A percentile compares a stretch with the other conserved stretches of the same genome.
These are phyloP conservation scores for Zingel zingel DNA, from an alignment of 2,113 vertebrate species.

Conservation along the genomic window DNA sequence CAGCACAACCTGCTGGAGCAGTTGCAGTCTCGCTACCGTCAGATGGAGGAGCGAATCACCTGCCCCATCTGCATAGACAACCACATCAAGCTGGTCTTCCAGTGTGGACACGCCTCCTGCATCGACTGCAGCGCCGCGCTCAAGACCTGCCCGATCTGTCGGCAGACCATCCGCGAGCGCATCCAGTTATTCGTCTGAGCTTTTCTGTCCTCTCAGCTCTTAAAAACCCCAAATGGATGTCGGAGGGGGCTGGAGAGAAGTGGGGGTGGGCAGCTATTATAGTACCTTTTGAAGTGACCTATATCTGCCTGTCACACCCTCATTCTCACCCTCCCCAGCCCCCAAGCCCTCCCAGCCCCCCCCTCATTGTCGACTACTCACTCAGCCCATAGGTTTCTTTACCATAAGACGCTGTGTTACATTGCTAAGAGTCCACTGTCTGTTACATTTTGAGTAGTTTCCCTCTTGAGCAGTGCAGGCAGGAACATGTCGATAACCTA, in stretches of 20 bases:
- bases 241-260: neutral
- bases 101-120: slow-evolving; percentile 97
- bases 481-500: slow-evolving; percentile 8
- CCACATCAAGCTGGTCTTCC: slow-evolving; percentile 98
- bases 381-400: slow-evolving; percentile 37
- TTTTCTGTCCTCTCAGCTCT: slow-evolving; percentile 17
- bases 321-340: slow-evolving; percentile 12
- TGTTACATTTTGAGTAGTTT: slow-evolving; percentile 49
- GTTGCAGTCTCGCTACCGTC: slow-evolving; percentile 95
- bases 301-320: slow-evolving; percentile 13
- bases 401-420: slow-evolving; percentile 34
- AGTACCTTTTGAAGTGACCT: slow-evolving; percentile 25
- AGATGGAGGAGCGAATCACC: slow-evolving; percentile 99
- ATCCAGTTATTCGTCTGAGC: slow-evolving; percentile 95
- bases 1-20: slow-evolving; percentile 97
- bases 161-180: slow-evolving; percentile 95
- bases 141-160: slow-evolving; percentile 95
- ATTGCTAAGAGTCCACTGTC: slow-evolving; percentile 31
- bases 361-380: neutral
- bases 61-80: slow-evolving; percentile 99
- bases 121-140: slow-evolving; percentile 93
- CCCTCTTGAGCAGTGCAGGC: slow-evolving; percentile 26
- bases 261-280: slow-evolving; percentile 10
- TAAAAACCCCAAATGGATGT: slow-evolving; percentile 19
- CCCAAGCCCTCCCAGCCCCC: neutral